Conservation (phyloP, 2,888 invertebrate species). For the Sphaerolaimus hirsutus region DNA sequence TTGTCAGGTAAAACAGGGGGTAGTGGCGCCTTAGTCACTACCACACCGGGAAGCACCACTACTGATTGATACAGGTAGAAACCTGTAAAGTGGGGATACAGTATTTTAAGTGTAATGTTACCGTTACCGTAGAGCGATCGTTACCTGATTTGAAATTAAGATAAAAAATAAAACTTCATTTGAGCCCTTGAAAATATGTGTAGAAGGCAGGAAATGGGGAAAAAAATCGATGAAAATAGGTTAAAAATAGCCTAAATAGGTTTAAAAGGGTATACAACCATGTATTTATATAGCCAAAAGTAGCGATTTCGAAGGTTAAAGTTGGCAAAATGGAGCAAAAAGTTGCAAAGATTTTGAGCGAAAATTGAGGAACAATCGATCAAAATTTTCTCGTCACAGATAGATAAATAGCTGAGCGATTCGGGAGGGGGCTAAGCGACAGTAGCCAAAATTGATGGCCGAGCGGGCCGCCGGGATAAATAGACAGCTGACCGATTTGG, state of each 20-base stretch:
- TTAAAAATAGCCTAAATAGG: background rate
- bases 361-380: no score
- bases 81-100: background rate
- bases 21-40: conserved; percentile 1
- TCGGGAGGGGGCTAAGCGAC: no score
- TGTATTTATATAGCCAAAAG: no score
- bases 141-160: background rate
- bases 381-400: no score
- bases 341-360: no score
- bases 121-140: no score
- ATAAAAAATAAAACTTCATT: background rate
- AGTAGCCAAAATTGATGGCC: no score
- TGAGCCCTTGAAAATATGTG: background rate
- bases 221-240: background rate
- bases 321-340: no score
- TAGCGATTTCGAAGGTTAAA: no score
- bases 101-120: no score
- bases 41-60: conserved; percentile 2
- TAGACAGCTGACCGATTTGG: no score
- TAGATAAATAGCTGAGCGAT: no score
- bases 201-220: background rate
- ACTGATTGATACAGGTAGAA: background rate
- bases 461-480: background rate
- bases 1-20: conserved; percentile 1
- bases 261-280: background rate